A percentile compares a stretch with the other conserved stretches of the same genome.
Evolutionary conservation across 2,797 vertebrate genomes (phyloP).

Genomic region (Sebastes diploproa): DNA sequence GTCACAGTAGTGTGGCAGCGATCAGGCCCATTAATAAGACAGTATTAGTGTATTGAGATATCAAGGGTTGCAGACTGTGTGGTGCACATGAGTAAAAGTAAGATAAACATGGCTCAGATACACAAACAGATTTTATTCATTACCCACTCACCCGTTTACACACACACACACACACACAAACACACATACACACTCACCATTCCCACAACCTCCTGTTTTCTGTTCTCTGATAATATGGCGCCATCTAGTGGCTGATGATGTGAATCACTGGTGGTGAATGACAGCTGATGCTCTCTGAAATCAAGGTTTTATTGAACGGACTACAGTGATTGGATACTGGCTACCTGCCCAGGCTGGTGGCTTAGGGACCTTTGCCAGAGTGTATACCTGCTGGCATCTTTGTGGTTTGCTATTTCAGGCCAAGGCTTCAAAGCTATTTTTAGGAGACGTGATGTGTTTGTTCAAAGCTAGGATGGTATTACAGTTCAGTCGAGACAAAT

Average conservation of each 20-base stretch:
- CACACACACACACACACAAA: too few species aligned
- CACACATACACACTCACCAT: not conserved
- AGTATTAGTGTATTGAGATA: not conserved
- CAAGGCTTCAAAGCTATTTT: slow-evolving; percentile 33
- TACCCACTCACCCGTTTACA: not conserved
- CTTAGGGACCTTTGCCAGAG: slow-evolving; percentile 19
- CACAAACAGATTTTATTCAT: not conserved
- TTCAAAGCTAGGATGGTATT: not conserved
- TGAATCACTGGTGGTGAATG: not conserved
- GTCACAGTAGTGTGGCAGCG: not conserved
- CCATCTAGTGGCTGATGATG: slow-evolving; percentile 42
- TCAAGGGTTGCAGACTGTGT: not conserved
- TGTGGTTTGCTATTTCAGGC: slow-evolving; percentile 30
- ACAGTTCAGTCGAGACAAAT: not conserved
- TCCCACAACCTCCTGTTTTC: not conserved
- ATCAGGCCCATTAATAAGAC: not conserved
- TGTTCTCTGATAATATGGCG: not conserved
- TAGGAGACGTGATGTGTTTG: not conserved
- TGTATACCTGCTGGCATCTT: slow-evolving; percentile 18
- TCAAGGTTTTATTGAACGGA: not conserved
- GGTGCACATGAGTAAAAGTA: not conserved
- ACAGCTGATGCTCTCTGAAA: not conserved
- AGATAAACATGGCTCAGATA: not conserved
- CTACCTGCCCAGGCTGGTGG: slow-evolving; percentile 24
- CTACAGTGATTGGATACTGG: slow-evolving; percentile 25